A percentile compares a stretch with the other conserved stretches of the same genome.
phyloP scores from a whole-genome alignment of 2,113 vertebrate genomes.

The Balaenoptera acutorostrata region DNA sequence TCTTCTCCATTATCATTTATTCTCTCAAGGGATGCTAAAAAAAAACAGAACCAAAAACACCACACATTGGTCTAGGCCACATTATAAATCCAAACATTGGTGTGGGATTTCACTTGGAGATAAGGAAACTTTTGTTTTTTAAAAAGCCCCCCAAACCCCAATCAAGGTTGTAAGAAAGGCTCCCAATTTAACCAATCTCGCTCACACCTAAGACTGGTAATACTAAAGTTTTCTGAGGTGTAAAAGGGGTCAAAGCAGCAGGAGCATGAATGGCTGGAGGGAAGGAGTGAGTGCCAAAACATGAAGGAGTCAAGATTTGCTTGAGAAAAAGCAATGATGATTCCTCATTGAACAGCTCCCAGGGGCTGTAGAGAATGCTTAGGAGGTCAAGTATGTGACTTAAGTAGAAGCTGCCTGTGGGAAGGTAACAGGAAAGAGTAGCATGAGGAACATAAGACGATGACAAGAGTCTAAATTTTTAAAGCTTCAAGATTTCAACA shows the following conservation, averaged over 20 bases:
- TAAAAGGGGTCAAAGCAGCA: background rate
- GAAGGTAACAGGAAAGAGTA: background rate
- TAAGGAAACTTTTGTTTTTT: background rate
- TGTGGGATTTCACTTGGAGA: conserved; percentile 11
- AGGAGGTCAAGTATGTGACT: background rate
- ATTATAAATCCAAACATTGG: conserved; percentile 38
- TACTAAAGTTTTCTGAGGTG: background rate
- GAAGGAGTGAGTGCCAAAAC: background rate
- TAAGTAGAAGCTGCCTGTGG: background rate
- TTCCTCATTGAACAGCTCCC: background rate
- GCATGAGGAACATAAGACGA: background rate
- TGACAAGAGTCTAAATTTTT: background rate
- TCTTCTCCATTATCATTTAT: conserved; percentile 52
- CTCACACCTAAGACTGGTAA: background rate
- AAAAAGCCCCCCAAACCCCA: background rate
- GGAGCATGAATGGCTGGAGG: background rate
- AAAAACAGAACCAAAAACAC: background rate
- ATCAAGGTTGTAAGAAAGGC: background rate
- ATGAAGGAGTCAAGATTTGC: background rate
- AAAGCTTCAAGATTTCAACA: conserved; percentile 50
- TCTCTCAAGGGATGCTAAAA: conserved; percentile 40
- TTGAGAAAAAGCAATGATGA: conserved; percentile 5
- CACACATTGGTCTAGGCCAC: conserved; percentile 28
- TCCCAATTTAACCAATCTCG: background rate
- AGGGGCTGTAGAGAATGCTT: background rate